These are phyloP conservation scores for Eubucco bourcierii DNA, from an alignment of 2,113 vertebrate species.

Conservation along the genomic window DNA sequence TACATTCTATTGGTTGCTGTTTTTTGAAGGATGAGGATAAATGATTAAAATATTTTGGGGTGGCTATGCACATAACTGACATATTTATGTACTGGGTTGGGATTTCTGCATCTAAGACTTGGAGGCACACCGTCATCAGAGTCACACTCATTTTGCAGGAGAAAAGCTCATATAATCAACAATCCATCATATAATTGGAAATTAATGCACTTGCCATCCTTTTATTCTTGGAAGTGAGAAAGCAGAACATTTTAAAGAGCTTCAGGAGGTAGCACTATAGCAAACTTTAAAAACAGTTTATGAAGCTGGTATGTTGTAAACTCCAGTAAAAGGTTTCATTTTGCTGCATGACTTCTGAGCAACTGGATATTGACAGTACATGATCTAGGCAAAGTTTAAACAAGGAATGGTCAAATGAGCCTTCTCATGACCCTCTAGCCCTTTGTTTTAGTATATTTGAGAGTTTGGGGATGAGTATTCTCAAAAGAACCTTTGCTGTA, in stretches of 20 bases:
- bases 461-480: neutral
- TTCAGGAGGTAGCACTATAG: neutral
- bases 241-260: neutral
- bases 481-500: neutral
- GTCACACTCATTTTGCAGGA: neutral
- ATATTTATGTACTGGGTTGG: neutral
- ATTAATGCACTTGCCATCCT: neutral
- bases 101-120: neutral
- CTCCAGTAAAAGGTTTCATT: neutral
- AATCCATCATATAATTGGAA: neutral
- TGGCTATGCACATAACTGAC: neutral
- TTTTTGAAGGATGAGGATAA: neutral
- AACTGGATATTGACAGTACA: neutral
- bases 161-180: neutral
- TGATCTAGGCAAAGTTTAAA: neutral
- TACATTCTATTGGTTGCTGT: neutral
- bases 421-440: neutral
- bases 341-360: neutral
- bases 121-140: neutral
- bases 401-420: neutral
- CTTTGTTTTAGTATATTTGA: neutral
- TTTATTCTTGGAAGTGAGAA: neutral
- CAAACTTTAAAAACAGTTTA: neutral
- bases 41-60: neutral
- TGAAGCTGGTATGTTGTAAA: neutral